phyloP scores from a whole-genome alignment of 1,140 invertebrate genomes.

The Tribolium castaneum region DNA sequence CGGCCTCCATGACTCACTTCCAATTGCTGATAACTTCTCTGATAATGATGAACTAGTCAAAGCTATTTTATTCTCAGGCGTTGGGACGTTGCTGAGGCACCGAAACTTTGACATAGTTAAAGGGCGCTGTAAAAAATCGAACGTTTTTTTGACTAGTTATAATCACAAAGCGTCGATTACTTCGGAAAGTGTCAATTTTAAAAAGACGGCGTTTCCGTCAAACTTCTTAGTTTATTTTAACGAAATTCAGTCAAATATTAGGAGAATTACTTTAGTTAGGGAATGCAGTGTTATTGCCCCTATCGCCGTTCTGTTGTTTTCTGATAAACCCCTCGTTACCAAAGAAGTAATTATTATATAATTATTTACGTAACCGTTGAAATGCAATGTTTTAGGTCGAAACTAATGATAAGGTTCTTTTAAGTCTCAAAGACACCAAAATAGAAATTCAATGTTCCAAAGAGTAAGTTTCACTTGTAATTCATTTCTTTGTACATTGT shows the following conservation, averaged over 20 bases:
- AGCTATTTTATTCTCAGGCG: conserved; percentile 59
- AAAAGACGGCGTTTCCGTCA: conserved; percentile 52
- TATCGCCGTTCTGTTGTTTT: conserved; percentile 60
- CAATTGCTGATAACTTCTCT: conserved; percentile 58
- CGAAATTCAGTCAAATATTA: conserved; percentile 61
- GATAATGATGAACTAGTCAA: conserved; percentile 61
- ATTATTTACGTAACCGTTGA: conserved; percentile 16
- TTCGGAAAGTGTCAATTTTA: conserved; percentile 61
- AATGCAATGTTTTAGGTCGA: conserved; percentile 45
- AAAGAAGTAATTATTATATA: not conserved
- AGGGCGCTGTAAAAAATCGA: conserved; percentile 56
- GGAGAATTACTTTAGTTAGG: conserved; percentile 58
- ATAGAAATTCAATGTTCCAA: conserved; percentile 56
- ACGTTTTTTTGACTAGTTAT: conserved; percentile 59
- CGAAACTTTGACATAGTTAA: conserved; percentile 59
- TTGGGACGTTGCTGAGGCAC: conserved; percentile 58
- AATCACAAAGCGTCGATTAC: conserved; percentile 60
- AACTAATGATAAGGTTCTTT: conserved; percentile 52
- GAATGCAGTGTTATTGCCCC: conserved; percentile 61
- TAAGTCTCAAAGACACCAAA: conserved; percentile 56
- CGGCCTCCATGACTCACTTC: conserved; percentile 53
- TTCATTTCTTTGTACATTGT: not conserved
- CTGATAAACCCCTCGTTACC: conserved; percentile 49
- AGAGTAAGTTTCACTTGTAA: conserved; percentile 49
- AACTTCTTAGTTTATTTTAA: conserved; percentile 62